These are phyloP conservation scores for Rhagophthalmus giganteus DNA, from an alignment of 2,888 invertebrate genomes.

Conservation along the genomic window DNA sequence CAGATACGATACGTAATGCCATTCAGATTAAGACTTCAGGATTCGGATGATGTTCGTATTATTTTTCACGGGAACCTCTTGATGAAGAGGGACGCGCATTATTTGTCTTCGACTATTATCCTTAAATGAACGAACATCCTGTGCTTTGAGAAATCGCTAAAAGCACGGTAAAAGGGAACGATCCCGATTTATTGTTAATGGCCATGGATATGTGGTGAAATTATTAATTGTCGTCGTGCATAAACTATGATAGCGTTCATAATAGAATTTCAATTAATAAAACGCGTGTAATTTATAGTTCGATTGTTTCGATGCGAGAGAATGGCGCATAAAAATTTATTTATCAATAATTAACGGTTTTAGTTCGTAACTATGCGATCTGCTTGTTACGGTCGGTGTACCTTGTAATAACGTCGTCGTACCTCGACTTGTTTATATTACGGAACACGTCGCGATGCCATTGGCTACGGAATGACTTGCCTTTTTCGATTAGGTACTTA, in stretches of 20 bases:
- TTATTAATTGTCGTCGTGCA: constrained; percentile 1
- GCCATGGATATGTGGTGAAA: background rate
- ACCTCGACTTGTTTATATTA: constrained; percentile 20
- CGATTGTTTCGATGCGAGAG: constrained; percentile 21
- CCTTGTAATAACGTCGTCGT: no score
- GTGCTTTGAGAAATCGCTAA: constrained; percentile 14
- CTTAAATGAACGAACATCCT: constrained; percentile 30
- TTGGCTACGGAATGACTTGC: constrained; percentile 10
- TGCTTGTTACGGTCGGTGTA: no score
- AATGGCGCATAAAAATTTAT: constrained; percentile 25
- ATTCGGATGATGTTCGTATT: constrained; percentile 32
- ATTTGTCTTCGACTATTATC: constrained; percentile 24
- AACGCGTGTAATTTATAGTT: constrained; percentile 19
- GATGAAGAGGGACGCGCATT: constrained; percentile 28
- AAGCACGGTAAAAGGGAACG: background rate
- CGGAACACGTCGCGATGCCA: constrained; percentile 12
- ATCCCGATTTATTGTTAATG: background rate
- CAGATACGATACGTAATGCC: constrained; percentile 30
- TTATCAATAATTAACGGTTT: constrained; percentile 29
- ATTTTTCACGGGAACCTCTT: constrained; percentile 31
- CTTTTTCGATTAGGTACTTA: constrained; percentile 20
- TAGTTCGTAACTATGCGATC: constrained; percentile 11
- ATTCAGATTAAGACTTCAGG: constrained; percentile 26
- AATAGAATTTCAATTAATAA: constrained; percentile 19
- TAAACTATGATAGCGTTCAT: constrained; percentile 18